These are phyloP conservation scores for Tachina lurida DNA, from an alignment of 2,888 invertebrate genomes.

Conservation along the genomic window DNA sequence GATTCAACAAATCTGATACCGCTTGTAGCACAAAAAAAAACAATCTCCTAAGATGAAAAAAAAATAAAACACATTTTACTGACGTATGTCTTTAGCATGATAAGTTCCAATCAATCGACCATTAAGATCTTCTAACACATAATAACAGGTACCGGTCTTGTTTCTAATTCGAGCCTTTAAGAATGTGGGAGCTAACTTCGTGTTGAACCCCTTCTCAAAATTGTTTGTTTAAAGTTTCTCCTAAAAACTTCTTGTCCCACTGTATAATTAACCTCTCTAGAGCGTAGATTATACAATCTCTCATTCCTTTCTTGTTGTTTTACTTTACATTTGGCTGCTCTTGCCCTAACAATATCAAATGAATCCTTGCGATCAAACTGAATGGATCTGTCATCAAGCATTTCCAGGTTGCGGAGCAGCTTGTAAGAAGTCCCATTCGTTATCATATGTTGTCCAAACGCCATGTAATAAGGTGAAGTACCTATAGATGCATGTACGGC, in stretches of 20 bases:
- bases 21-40: background rate
- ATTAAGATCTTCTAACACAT: background rate
- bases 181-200: too few species aligned
- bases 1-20: conserved; percentile 4
- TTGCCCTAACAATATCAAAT: background rate
- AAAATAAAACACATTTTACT: background rate
- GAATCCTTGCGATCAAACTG: background rate
- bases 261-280: background rate
- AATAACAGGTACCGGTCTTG: background rate
- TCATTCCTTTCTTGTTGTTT: background rate
- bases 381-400: conserved; percentile 8
- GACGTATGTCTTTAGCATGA: conserved; percentile 10
- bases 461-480: conserved; percentile 31
- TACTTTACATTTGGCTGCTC: background rate
- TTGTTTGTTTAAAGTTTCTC: background rate
- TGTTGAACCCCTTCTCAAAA: too few species aligned
- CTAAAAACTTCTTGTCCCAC: too few species aligned
- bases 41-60: too few species aligned
- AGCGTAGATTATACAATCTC: background rate
- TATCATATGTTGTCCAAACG: conserved; percentile 8
- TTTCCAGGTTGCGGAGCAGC: background rate
- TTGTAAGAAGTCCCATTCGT: conserved; percentile 11
- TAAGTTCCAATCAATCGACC: background rate
- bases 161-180: background rate
- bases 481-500: conserved; percentile 2